Base-by-base conservation (phyloP, 2,797 vertebrate species). In the Numenius phaeopus region DNA sequence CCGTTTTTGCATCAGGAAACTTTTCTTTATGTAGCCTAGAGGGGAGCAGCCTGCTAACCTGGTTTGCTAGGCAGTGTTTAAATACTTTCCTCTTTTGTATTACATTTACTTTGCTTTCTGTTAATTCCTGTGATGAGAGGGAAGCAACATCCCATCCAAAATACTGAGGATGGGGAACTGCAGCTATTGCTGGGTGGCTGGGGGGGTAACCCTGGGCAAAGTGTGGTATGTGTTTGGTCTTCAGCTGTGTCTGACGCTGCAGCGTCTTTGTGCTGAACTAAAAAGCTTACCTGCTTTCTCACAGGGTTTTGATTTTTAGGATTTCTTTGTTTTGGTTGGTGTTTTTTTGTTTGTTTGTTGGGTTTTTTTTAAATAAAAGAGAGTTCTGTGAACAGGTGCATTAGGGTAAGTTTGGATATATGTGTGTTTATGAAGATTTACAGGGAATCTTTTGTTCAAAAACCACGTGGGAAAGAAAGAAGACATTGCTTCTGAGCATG, bases 151-250 rank as follows among this genome's bases (percentile, higher is more conserved):
- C 44, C 47, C 30, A 1, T 39, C 44, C 19, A 52, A 39, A 86
- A 27, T 39, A 32, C 0, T 20, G 20, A 42, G n/a, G 42, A 3
- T 61, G 69, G 23, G 44, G 21, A 79, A 2, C 10, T 64, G 27
- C 27, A n/a, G 75, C 27, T 57, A 2, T 39, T 34, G 32, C 20
- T 24, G 61, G 32, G 30, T 54, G 29, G 50, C 27, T 29, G n/a
- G 20, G 12, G 27, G 34, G 21, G 27, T 9, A 12, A 11, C 40
- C n/a, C 30, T 27, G 27, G 24, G n/a, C 10, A 0, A 23, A 59
- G 17, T 5, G 20, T 49, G 55, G 10, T 8, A 1, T 1, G 1
- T 3, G 0, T 52, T 70, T 8, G 4, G 6, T 54, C 61, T 55
- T 70, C 32, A n/a, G 40, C 65, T 67, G 19, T 17, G 58, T 23